Evolutionary conservation across 1,140 invertebrate genomes (phyloP), one percentile per base, ranked within the genome.

Genomic region (Zaprionus camerounensis): DNA sequence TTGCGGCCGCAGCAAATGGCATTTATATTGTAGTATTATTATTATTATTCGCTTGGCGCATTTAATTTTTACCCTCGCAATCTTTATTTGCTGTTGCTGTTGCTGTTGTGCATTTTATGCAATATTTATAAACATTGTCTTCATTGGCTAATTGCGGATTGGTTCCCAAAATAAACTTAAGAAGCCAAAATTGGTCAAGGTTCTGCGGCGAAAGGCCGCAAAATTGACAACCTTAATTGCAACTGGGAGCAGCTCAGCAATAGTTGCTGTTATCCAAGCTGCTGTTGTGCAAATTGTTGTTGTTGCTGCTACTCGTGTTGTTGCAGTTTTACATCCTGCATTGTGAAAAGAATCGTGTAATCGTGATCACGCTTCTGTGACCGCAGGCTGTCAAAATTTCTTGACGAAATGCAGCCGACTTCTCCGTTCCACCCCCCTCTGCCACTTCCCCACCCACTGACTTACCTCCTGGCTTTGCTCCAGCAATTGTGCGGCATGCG

Each of bases 391-490:
- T 41, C 69, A 80, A 64, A 22, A 65, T 71, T 68, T 24, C 46
- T 83, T 65, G 82, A 86, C 68, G 79, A 78, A 85, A 81, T 67
- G 77, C 73, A 76, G 62, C 53, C 75, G 57, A 72, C 31, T 34
- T 56, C 51, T 34, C 11, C 3, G 3, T 34, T 34, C 9, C 53
- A 49, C 36, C 44, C 61, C 51, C 58, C 38, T 5, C 46, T 51
- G 17, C 34, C n/a, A 31, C 49, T 51, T 34, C 61, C 73, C 49
- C 58, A 51, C 57, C 12, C 15, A 1, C 9, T 9, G 5, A 77
- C 91, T 91, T 69, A 92, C 91, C 91, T 92, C 91, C 59, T 92
- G 91, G 59, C 91, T 92, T 59, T 92, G 91, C 58, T 92, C 88
- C 51, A 92, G 74, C 62, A 91, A 51, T 44, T 92, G 91, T 31